Conservation (phyloP, 2,113 vertebrate genomes). For the Sigmodon hispidus region DNA sequence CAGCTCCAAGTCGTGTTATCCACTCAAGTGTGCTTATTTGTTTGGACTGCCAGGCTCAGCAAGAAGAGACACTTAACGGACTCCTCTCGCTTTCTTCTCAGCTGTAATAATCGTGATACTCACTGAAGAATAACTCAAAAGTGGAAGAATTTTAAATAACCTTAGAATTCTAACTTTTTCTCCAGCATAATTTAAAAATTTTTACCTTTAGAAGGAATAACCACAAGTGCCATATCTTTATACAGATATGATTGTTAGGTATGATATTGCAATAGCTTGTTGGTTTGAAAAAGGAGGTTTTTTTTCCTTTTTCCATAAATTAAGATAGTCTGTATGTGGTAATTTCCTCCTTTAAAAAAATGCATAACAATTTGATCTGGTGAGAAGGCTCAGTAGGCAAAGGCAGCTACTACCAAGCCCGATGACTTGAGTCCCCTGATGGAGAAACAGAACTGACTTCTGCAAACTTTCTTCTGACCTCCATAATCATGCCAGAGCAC, state of each 20-base stretch:
- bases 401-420: neutral
- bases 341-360: neutral
- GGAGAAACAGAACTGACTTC: neutral
- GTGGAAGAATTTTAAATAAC: constrained; percentile 38
- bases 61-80: constrained; percentile 27
- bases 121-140: constrained; percentile 25
- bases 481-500: no score
- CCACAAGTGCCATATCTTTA: neutral
- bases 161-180: neutral
- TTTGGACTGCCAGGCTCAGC: constrained; percentile 57
- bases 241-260: neutral
- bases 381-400: neutral
- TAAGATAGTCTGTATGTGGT: neutral
- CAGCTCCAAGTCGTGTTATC: constrained; percentile 51
- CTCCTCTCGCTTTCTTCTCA: neutral
- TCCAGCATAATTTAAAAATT: neutral
- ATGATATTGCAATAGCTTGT: neutral
- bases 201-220: neutral
- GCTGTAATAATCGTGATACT: neutral
- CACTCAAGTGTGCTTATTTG: constrained; percentile 52
- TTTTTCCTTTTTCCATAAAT: neutral
- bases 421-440: neutral
- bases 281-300: neutral
- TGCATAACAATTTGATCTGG: neutral
- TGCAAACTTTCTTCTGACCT: neutral